These are phyloP conservation scores for Lepilemur ruficaudatus DNA, from an alignment of 2,797 vertebrate species.

Conservation along the genomic window DNA sequence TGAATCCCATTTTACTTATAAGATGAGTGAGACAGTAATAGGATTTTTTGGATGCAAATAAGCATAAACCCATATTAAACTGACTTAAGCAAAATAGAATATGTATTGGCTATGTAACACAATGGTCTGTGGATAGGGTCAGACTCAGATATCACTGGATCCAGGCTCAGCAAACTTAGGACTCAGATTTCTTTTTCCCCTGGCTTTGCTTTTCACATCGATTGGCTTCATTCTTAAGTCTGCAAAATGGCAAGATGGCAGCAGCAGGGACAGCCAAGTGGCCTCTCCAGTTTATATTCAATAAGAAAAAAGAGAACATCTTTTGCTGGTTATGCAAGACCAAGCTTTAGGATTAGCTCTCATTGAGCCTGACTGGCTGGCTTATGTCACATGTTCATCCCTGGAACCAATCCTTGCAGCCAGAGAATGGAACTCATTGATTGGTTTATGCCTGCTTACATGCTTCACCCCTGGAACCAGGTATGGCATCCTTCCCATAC, in stretches of 20 bases:
- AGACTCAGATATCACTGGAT: background rate
- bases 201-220: background rate
- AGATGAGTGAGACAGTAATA: background rate
- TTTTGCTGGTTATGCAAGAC: background rate
- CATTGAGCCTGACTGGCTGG: background rate
- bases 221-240: background rate
- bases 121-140: background rate
- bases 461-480: background rate
- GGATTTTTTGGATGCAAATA: background rate
- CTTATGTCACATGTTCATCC: background rate
- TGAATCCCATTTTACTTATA: conserved; percentile 1
- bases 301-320: background rate
- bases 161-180: background rate
- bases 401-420: background rate
- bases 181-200: background rate
- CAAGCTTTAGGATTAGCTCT: background rate
- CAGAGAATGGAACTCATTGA: background rate
- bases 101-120: background rate
- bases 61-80: background rate
- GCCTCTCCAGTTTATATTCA: background rate
- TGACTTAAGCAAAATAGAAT: background rate
- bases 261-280: background rate
- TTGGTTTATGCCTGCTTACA: background rate
- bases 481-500: background rate
- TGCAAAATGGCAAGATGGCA: background rate